Percentiles rank a stretch among this genome's conserved stretches.
Evolutionary conservation across 2,113 vertebrate species (phyloP).

Genomic region (Myodes glareolus): DNA sequence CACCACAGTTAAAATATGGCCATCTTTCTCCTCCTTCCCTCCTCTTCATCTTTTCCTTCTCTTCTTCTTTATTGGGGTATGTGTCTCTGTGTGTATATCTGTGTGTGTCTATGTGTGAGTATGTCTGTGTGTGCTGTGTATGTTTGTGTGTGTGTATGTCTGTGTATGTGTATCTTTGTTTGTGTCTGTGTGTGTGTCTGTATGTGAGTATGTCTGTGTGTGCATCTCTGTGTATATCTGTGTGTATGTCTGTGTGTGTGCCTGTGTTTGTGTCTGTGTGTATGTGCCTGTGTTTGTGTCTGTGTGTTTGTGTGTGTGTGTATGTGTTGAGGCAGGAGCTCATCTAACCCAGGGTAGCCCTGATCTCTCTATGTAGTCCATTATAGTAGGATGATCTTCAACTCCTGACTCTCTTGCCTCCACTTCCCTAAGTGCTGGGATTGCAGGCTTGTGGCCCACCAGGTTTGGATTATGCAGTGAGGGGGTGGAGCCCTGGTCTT

Average conservation of each 20-base stretch:
- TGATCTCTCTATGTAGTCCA: too few species aligned
- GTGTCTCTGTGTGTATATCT: background rate
- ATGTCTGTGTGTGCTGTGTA: background rate
- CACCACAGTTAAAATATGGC: background rate
- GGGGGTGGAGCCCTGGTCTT: background rate
- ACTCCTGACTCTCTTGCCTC: too few species aligned
- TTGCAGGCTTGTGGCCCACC: too few species aligned
- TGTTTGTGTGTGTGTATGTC: fast-evolving
- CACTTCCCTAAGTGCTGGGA: too few species aligned
- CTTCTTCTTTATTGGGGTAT: background rate
- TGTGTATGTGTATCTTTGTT: background rate
- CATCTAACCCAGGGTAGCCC: too few species aligned
- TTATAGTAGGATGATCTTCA: too few species aligned
- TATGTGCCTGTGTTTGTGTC: fast-evolving
- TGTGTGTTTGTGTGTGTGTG: background rate
- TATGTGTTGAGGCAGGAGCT: too few species aligned
- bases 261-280: background rate
- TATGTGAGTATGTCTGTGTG: background rate
- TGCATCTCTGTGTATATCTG: background rate
- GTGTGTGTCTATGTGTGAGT: background rate
- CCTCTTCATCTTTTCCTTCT: background rate
- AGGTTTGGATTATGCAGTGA: background rate
- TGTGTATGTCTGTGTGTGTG: background rate
- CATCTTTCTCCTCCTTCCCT: background rate
- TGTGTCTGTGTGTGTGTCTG: background rate